These are phyloP conservation scores for Colistium nudipinnis DNA, from an alignment of 2,113 vertebrate genomes.

Conservation along the genomic window DNA sequence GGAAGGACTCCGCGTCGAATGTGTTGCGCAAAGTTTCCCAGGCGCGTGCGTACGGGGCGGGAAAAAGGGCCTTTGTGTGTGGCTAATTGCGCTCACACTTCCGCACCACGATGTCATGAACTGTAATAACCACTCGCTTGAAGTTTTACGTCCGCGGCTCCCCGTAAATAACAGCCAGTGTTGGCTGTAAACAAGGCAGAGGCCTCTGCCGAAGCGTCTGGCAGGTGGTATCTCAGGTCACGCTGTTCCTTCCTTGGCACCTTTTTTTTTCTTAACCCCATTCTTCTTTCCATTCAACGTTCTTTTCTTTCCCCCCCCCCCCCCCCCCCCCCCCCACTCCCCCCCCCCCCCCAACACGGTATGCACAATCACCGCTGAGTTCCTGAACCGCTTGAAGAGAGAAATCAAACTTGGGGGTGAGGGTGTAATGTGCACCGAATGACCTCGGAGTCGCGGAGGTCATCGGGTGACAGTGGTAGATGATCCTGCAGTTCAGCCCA, in stretches of 20 bases:
- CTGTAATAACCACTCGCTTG: conserved; percentile 61
- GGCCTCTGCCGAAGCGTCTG: conserved; percentile 46
- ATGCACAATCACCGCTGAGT: background rate
- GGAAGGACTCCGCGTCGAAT: too few species aligned
- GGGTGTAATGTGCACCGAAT: conserved; percentile 33
- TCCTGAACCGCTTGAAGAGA: conserved; percentile 1
- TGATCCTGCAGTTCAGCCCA: conserved; percentile 75
- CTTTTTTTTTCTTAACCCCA: conserved; percentile 22
- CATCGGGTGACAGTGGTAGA: conserved; percentile 71
- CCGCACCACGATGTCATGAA: conserved; percentile 48
- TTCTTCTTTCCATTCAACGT: conserved; percentile 31
- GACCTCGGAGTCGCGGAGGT: conserved; percentile 59
- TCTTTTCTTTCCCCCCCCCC: too few species aligned
- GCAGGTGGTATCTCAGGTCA: conserved; percentile 65
- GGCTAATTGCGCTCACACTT: conserved; percentile 28
- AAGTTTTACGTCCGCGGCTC: conserved; percentile 57
- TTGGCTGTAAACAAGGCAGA: conserved; percentile 77
- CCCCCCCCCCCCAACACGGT: background rate
- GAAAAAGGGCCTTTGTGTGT: conserved; percentile 6
- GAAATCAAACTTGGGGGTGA: background rate
- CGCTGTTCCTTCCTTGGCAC: conserved; percentile 43
- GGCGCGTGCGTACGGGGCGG: background rate
- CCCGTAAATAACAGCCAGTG: conserved; percentile 74
- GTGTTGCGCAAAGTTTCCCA: conserved; percentile 13
- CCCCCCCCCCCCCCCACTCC: too few species aligned